These are phyloP conservation scores for Xylota sylvarum DNA, from an alignment of 2,888 invertebrate genomes.

Conservation along the genomic window DNA sequence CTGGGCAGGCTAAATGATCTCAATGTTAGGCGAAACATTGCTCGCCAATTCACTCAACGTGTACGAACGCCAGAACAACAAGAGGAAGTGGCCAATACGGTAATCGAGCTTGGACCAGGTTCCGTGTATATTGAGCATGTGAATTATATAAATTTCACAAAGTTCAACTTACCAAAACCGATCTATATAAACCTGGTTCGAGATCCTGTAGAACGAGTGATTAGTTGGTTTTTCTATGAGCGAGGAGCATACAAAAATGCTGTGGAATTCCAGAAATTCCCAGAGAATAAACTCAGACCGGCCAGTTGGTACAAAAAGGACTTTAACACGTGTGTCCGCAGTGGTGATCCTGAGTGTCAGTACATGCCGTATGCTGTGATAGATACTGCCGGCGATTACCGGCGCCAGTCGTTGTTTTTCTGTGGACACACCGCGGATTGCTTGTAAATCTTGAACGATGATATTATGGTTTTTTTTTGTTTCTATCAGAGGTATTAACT, in stretches of 20 bases:
- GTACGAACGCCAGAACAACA: constrained; percentile 88
- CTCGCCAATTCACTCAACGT: constrained; percentile 64
- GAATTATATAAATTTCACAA: constrained; percentile 93
- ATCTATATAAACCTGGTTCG: constrained; percentile 95
- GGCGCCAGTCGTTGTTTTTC: constrained; percentile 93
- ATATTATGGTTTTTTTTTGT: background rate
- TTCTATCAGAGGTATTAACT: background rate
- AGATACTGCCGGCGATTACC: constrained; percentile 92
- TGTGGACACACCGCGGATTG: constrained; percentile 94
- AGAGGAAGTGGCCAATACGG: constrained; percentile 88
- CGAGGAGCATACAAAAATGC: constrained; percentile 89
- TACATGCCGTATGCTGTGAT: constrained; percentile 91
- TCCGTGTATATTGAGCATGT: constrained; percentile 94
- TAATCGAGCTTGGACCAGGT: constrained; percentile 89
- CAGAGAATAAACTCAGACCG: constrained; percentile 86
- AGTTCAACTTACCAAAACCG: constrained; percentile 91
- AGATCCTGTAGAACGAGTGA: constrained; percentile 94
- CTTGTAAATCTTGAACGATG: constrained; percentile 87
- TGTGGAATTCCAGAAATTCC: constrained; percentile 92
- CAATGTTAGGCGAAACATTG: constrained; percentile 85
- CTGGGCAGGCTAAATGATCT: constrained; percentile 86
- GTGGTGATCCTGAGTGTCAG: constrained; percentile 92
- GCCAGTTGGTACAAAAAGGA: constrained; percentile 86
- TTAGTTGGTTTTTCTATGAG: constrained; percentile 96
- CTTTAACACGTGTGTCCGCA: constrained; percentile 93